Conservation (phyloP, 2,888 invertebrate genomes). For the Tetranychus piercei region DNA sequence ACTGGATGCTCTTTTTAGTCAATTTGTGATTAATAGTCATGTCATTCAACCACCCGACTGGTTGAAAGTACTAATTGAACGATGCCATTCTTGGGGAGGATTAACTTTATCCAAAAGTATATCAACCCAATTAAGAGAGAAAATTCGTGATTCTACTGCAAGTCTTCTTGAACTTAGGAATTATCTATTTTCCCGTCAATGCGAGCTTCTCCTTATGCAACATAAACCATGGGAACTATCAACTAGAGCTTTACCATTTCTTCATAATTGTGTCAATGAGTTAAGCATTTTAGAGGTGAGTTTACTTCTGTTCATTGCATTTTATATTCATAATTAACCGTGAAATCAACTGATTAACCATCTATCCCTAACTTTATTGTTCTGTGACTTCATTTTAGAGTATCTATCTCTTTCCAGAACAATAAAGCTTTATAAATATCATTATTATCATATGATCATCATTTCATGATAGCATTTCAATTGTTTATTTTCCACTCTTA, state of each 20-base stretch:
- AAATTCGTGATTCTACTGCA: constrained; percentile 38
- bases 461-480: background rate
- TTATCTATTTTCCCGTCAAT: constrained; percentile 79
- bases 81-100: constrained; percentile 19
- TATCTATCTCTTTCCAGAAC: too few relatives aligned
- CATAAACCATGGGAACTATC: constrained; percentile 70
- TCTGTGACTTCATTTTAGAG: too few relatives aligned
- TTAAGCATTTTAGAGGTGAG: constrained; percentile 51
- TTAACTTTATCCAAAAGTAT: constrained; percentile 17
- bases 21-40: constrained; percentile 83
- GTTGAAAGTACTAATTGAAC: constrained; percentile 16
- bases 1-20: constrained; percentile 84
- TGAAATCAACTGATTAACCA: too few relatives aligned
- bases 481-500: constrained; percentile 5
- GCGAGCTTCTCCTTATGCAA: constrained; percentile 47
- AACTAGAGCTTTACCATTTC: constrained; percentile 65
- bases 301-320: background rate
- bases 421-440: too few relatives aligned
- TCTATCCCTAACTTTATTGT: background rate
- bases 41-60: constrained; percentile 41
- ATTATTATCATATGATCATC: too few relatives aligned
- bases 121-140: constrained; percentile 28
- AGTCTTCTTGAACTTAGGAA: constrained; percentile 74
- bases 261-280: constrained; percentile 73
- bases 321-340: background rate